Conservation (phyloP, 2,113 vertebrate genomes). For the Serilophus lunatus region DNA sequence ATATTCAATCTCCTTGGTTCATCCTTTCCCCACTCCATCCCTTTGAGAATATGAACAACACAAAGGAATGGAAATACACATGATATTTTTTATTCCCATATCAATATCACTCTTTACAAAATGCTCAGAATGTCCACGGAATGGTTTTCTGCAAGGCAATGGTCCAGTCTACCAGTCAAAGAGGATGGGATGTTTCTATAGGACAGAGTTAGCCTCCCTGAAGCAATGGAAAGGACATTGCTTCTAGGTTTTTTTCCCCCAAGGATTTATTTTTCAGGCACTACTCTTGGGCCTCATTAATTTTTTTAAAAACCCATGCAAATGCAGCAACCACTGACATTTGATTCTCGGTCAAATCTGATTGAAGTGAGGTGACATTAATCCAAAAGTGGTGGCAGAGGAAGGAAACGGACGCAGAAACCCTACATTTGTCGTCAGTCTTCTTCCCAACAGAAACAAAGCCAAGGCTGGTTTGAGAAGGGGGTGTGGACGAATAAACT, state of each 20-base stretch:
- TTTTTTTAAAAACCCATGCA: background rate
- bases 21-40: background rate
- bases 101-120: background rate
- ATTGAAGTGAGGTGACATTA: no score
- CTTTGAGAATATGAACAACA: background rate
- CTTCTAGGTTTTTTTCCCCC: rapidly evolving
- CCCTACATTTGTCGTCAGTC: background rate
- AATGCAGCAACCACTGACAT: background rate
- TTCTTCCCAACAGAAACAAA: background rate
- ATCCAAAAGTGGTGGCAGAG: no score
- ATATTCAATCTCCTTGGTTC: background rate
- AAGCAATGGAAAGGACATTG: background rate
- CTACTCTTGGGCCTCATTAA: background rate
- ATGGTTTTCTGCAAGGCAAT: background rate
- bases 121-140: background rate
- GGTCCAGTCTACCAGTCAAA: background rate
- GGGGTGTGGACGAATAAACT: rapidly evolving
- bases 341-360: background rate
- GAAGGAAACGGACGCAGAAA: background rate
- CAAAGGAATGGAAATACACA: background rate
- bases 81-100: background rate
- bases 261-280: background rate
- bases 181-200: background rate
- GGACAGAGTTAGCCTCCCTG: background rate
- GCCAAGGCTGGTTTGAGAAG: background rate